A percentile compares a stretch with the other conserved stretches of the same genome.
Evolutionary conservation across 30 jellyfish, hydroid and myxozoan species (phyloP).

Genomic region (Aurelia coerulea): DNA sequence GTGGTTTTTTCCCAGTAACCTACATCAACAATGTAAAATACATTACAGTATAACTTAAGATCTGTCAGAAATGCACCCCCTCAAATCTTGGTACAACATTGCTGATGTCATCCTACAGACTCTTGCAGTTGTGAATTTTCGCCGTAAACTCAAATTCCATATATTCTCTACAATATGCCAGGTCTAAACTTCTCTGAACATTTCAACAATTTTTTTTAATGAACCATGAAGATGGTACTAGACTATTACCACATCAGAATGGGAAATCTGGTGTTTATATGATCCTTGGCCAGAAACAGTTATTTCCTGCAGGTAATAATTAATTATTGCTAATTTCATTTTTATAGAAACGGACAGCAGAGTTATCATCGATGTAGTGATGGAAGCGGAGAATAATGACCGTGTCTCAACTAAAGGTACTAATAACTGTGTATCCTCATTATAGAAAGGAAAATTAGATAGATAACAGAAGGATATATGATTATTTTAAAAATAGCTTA

Average conservation of each 20-base stretch:
- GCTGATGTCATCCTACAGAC: neutral
- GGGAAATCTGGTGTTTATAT: neutral
- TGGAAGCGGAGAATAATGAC: constrained; percentile 1
- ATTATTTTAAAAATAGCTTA: neutral
- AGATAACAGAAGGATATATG: neutral
- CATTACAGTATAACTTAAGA: neutral
- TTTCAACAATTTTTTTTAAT: neutral
- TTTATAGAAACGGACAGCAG: neutral
- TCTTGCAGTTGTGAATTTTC: neutral
- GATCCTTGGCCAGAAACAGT: constrained; percentile 6
- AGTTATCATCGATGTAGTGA: neutral
- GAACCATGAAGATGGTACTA: constrained; percentile 1
- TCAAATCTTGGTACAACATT: neutral
- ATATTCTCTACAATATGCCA: neutral
- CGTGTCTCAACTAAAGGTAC: constrained; percentile 3
- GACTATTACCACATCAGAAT: neutral
- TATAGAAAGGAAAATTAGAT: neutral
- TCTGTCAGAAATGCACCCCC: neutral
- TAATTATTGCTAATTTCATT: neutral
- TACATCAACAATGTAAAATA: neutral
- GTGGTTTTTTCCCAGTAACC: too few relatives aligned
- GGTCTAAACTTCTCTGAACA: neutral
- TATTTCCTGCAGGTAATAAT: neutral
- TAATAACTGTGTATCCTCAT: neutral
- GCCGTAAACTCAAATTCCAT: neutral